Evolutionary conservation across 2,113 vertebrate species (phyloP), one percentile per base, ranked within the genome.

Genomic region (Fregata magnificens): DNA sequence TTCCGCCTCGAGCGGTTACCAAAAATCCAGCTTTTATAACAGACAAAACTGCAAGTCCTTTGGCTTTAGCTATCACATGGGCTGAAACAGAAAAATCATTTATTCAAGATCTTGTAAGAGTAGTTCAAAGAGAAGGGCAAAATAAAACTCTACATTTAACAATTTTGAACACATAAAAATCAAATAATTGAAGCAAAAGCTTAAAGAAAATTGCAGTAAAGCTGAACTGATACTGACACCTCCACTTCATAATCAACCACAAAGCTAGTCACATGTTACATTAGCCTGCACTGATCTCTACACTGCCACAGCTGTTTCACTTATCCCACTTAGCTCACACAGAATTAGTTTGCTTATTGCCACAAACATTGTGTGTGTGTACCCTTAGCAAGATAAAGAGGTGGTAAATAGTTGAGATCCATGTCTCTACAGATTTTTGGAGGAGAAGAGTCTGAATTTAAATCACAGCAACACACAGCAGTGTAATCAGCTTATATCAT

Each of bases 1-100:
- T 99, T 96, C 99, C 99, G 6, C 99, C 99, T 67, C 99, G 98
- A 58, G 99, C 99, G 0, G 99, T 99, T 91, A 99, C 99, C 98
- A 99, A 98, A 96, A 99, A 99, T 44, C 99, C 99, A 15, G 99
- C 99, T 95, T 99, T 99, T 95, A 99, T 98, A 96, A 99, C 99
- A 0, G 99, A 99, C 90, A 99, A 96, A 96, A 99, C 97, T 38
- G 99, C 99, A 52, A 99, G 98, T 50, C 99, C 99, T 95, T 99
- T 98, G 3, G 99, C 99, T 98, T 99, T 99, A 12, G 99, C 99
- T 69, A 99, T 99, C 18, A 99, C 98, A 6, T 99, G 99, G 82
- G 99, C 99, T 99, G 96, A 44, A 97, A 96, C 2, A 74, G 42
- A 4, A 63, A 95, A 90, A 91, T 34, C 6, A 81, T 38, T 90